Conservation (phyloP, 2,888 invertebrate genomes). For the Cordilura impudica region DNA sequence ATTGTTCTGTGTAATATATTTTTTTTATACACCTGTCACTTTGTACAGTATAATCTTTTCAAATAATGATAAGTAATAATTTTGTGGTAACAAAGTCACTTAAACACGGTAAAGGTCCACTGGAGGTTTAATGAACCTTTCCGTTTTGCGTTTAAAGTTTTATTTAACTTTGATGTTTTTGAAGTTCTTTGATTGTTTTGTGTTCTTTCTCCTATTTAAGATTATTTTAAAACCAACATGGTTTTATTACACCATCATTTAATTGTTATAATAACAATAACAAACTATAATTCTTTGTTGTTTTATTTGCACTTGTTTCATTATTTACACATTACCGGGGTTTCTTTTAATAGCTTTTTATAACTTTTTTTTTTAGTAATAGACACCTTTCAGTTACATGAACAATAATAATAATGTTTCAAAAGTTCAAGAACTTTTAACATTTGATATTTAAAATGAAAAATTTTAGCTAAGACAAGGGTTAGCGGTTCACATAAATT, state of each 20-base stretch:
- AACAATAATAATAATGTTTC: slow-evolving; percentile 15
- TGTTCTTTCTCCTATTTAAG: slow-evolving; percentile 21
- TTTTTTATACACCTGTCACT: slow-evolving; percentile 22
- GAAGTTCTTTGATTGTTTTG: neutral
- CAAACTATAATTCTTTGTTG: neutral
- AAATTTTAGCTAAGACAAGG: too few relatives aligned
- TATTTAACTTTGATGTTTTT: neutral
- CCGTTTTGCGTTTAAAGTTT: slow-evolving; percentile 35
- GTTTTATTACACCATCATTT: slow-evolving; percentile 54
- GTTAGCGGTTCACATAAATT: too few relatives aligned
- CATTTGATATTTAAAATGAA: slow-evolving; percentile 5
- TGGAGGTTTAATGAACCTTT: slow-evolving; percentile 73
- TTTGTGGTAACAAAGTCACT: slow-evolving; percentile 9
- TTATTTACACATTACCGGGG: slow-evolving; percentile 20
- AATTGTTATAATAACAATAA: slow-evolving; percentile 44
- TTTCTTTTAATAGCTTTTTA: slow-evolving; percentile 7
- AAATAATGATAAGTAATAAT: slow-evolving; percentile 46
- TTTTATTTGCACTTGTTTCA: neutral
- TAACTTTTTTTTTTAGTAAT: slow-evolving; percentile 32
- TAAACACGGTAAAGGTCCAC: slow-evolving; percentile 61
- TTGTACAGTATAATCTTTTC: slow-evolving; percentile 30
- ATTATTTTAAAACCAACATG: slow-evolving; percentile 27
- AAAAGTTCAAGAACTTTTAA: slow-evolving; percentile 1
- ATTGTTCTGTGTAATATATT: neutral
- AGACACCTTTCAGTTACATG: slow-evolving; percentile 38